Percentiles rank a stretch among this genome's conserved stretches.
Conservation (phyloP, 2,888 invertebrate genomes). For the Nomada fabriciana region DNA sequence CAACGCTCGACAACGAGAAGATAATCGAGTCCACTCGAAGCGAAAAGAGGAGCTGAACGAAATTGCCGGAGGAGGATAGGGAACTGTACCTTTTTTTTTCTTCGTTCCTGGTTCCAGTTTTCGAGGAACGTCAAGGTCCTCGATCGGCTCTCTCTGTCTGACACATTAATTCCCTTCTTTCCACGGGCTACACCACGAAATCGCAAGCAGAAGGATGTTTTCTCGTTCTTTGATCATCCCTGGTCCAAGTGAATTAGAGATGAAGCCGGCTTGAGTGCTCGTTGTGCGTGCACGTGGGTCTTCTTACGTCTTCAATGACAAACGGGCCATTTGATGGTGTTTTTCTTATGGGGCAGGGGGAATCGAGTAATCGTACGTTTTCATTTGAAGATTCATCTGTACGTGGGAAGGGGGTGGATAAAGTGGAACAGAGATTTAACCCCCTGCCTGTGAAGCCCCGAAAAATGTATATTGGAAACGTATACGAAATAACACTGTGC, state of each 20-base stretch:
- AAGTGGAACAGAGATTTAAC: too few relatives aligned
- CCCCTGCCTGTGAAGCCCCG: too few relatives aligned
- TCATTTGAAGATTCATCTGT: not conserved
- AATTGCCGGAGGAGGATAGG: constrained; percentile 23
- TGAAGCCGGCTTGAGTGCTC: constrained; percentile 39
- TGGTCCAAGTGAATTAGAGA: constrained; percentile 65
- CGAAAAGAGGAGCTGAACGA: constrained; percentile 71
- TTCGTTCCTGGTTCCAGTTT: constrained; percentile 1
- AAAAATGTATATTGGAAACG: too few relatives aligned
- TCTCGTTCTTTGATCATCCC: constrained; percentile 67
- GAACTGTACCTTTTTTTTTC: not conserved
- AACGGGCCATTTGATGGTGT: constrained; percentile 18
- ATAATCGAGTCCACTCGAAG: constrained; percentile 77
- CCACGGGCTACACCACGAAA: constrained; percentile 18
- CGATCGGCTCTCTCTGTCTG: constrained; percentile 14
- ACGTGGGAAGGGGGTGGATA: too few relatives aligned
- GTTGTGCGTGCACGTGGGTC: constrained; percentile 26
- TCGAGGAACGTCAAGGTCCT: constrained; percentile 10
- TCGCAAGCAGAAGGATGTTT: constrained; percentile 41
- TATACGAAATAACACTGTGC: too few relatives aligned
- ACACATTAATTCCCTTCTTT: constrained; percentile 36
- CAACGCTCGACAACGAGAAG: constrained; percentile 72
- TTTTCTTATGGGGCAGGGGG: constrained; percentile 12
- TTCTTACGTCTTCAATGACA: not conserved
- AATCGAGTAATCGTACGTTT: constrained; percentile 22